Evolutionary conservation across 2,113 vertebrate species (phyloP), one percentile per base, ranked within the genome.

Genomic region (Poeciliopsis occidentalis): DNA sequence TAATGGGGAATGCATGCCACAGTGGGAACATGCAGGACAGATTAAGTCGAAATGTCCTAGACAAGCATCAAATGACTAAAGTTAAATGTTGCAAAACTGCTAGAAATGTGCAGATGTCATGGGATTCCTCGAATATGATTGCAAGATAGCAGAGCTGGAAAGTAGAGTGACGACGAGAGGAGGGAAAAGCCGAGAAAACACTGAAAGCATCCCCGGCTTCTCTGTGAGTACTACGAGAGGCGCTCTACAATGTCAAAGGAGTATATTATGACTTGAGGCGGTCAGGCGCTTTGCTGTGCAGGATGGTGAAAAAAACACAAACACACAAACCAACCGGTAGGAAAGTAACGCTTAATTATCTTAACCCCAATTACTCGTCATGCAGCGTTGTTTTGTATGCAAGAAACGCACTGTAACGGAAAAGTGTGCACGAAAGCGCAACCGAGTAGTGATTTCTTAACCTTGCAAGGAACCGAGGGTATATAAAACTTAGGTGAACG

Each of bases 241-340:
- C 75, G 76, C 84, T 79, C 64, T 89, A 89, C 90, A 93, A 92
- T 93, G 93, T 92, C 93, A 93, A 82, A 82, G 83, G 81, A 89
- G 87, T 87, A 79, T 87, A 79, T 88, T 84, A 79, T 78, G 90
- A 92, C 78, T 90, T 29, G 75, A 85, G 88, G 87, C 85, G 69
- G 80, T 81, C 82, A 64, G 76, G 62, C 84, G 65, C 66, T 80
- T 80, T n/a, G n/a, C n/a, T n/a, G n/a, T n/a, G n/a, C n/a, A n/a
- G n/a, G n/a, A n/a, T n/a, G n/a, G n/a, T n/a, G n/a, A n/a, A n/a
- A n/a, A n/a, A n/a, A n/a, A n/a, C n/a, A n/a, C n/a, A n/a, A n/a
- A n/a, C n/a, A n/a, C n/a, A n/a, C n/a, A n/a, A n/a, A n/a, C n/a
- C n/a, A n/a, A n/a, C n/a, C n/a, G n/a, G n/a, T n/a, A n/a, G 79